Evolutionary conservation across 2,113 vertebrate genomes (phyloP).

Genomic region (Manacus vitellinus): DNA sequence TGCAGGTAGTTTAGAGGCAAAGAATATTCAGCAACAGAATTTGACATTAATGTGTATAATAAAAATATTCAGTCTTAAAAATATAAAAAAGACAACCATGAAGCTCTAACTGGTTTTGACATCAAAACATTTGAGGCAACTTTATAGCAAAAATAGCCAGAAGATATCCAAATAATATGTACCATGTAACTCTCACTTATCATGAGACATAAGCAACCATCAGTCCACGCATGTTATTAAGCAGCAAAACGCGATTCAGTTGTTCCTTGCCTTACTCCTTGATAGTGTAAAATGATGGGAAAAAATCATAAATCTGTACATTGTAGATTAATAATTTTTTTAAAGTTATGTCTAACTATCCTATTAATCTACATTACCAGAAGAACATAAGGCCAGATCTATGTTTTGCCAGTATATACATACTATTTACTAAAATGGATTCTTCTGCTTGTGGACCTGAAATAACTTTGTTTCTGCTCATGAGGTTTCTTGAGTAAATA

Average conservation of each 20-base stretch:
- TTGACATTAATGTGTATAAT: neutral
- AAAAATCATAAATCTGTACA: neutral
- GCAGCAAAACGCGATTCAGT: neutral
- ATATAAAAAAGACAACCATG: neutral
- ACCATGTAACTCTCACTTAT: neutral
- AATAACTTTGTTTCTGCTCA: neutral
- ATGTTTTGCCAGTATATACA: neutral
- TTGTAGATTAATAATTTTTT: neutral
- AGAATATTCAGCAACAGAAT: neutral
- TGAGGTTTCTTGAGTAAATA: neutral
- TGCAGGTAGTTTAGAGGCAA: neutral
- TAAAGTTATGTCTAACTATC: neutral
- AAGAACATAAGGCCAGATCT: neutral
- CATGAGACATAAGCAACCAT: neutral
- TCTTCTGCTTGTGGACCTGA: neutral
- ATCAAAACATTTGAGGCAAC: neutral
- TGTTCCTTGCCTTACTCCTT: neutral
- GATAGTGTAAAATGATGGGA: neutral
- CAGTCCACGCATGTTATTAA: neutral
- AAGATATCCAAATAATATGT: neutral
- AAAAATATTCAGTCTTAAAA: neutral
- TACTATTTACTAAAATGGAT: neutral
- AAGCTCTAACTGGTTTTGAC: neutral
- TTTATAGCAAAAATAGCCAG: neutral
- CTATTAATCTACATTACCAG: neutral